These are phyloP conservation scores for Pseudobourletiella spinata DNA, from an alignment of 1,140 invertebrate genomes.

Conservation along the genomic window DNA sequence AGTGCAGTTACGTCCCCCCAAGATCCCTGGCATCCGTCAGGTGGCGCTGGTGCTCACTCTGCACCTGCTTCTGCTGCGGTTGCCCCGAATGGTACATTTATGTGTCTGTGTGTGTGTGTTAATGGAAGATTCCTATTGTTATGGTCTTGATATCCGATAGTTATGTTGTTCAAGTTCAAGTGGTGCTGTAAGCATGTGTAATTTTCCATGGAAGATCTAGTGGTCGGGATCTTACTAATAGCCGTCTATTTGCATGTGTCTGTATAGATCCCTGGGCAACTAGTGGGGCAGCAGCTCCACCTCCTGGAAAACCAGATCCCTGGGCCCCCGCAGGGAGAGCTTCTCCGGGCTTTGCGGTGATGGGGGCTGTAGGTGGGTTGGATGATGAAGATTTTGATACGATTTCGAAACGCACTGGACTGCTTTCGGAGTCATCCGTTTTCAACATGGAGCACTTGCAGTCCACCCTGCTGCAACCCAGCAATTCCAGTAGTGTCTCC, in stretches of 20 bases:
- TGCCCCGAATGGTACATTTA: slow-evolving; percentile 6
- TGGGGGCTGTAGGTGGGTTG: not conserved
- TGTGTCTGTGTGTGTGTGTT: not conserved
- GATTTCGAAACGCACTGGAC: slow-evolving; percentile 56
- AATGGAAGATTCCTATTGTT: not conserved
- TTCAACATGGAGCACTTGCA: slow-evolving; percentile 58
- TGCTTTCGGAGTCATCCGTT: not conserved
- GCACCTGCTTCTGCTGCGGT: slow-evolving; percentile 6
- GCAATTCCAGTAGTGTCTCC: slow-evolving; percentile 37
- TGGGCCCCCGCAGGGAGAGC: slow-evolving; percentile 43
- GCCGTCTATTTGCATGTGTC: slow-evolving; percentile 24
- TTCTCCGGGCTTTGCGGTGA: slow-evolving; percentile 41
- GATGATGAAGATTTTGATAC: slow-evolving; percentile 73
- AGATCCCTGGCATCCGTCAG: slow-evolving; percentile 27
- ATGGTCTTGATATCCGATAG: too few relatives aligned
- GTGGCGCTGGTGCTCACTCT: not conserved
- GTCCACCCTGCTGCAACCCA: slow-evolving; percentile 43
- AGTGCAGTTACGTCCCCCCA: slow-evolving; percentile 31
- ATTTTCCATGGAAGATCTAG: too few relatives aligned
- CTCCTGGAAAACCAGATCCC: slow-evolving; percentile 41
- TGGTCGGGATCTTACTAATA: too few relatives aligned
- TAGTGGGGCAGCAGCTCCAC: slow-evolving; percentile 30
- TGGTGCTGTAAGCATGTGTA: too few relatives aligned
- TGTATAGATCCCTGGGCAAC: slow-evolving; percentile 54
- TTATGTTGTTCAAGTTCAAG: too few relatives aligned